phyloP scores from a whole-genome alignment of 2,113 vertebrate genomes.

The Laticauda colubrina region DNA sequence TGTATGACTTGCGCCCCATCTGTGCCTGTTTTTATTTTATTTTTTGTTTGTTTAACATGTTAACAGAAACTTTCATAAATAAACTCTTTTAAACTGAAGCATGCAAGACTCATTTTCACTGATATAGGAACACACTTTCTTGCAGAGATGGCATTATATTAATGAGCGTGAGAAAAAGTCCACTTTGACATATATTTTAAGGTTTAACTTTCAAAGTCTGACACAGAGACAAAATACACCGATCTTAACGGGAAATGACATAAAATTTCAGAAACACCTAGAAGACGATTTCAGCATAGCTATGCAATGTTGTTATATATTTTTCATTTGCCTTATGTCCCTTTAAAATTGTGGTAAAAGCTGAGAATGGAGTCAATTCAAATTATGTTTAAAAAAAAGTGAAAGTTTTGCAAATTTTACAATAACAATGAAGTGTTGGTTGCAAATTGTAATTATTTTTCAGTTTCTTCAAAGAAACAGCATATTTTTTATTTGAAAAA shows the following conservation, averaged over 20 bases:
- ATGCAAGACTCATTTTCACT: constrained; percentile 28
- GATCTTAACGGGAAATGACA: not conserved
- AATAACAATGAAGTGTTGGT: constrained; percentile 58
- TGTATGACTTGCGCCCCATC: constrained; percentile 10
- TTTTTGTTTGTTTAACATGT: constrained; percentile 28
- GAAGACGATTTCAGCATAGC: constrained; percentile 32
- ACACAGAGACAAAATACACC: constrained; percentile 6
- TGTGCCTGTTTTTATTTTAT: constrained; percentile 33
- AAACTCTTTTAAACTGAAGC: constrained; percentile 22
- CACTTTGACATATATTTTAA: constrained; percentile 24
- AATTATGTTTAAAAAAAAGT: not conserved
- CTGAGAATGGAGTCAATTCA: constrained; percentile 14
- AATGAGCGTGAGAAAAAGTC: constrained; percentile 20
- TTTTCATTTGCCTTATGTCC: constrained; percentile 46
- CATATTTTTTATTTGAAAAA: constrained; percentile 33
- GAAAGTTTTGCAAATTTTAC: constrained; percentile 10
- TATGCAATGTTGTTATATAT: constrained; percentile 17
- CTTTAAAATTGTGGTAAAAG: constrained; percentile 43
- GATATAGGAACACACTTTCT: not conserved
- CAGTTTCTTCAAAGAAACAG: not conserved
- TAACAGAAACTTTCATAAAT: constrained; percentile 37
- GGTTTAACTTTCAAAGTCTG: constrained; percentile 34
- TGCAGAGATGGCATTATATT: constrained; percentile 27
- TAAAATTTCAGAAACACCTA: not conserved
- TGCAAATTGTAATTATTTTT: constrained; percentile 29